Evolutionary conservation across 92 coral and sea anemone genomes (phyloP), one percentile per base, ranked within the genome.

Genomic region (Porites divaricata): DNA sequence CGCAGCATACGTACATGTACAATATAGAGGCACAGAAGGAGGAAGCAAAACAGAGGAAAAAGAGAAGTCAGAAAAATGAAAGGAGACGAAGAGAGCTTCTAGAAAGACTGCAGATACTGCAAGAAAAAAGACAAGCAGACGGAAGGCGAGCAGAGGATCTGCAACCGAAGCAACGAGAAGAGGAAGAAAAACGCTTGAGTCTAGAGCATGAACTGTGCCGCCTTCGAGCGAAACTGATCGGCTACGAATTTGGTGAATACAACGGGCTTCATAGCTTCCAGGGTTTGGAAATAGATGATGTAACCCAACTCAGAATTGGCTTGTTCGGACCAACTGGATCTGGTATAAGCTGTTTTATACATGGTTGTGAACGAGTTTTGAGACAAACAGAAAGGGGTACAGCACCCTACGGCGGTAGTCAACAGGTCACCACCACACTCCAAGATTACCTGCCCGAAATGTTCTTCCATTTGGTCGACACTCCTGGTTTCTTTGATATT

Each of bases 261-360:
- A 88, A 70, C 17, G 54, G 69, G 62, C 72, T 87, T 71, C 89
- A 85, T 21, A 88, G 83, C 83, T 91, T 91, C 65, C 86, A 68
- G 16, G 94, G 89, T 11, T 23, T 91, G 81, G 80, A 80, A 45
- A 91, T 91, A 22, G 82, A 83, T 13, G 92, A 92, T 67, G 90
- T 92, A n/a, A 83, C 76, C 21, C 77, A 77, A 12, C 88, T 92
- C 12, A 85, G 95, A 70, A 85, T 92, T 54, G 95, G 95, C 12
- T 84, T 91, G 26, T 91, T 88, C 66, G 95, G 95, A 9, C 88
- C 92, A 23, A 81, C 92, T 58, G 95, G 92, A 28, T 88, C 95
- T 3, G 95, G 95, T 0, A 92, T 88, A 56, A 88, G 92, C 76
- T 92, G 92, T 64, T 92, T 92, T 56, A 88, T 88, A 41, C 88